Evolutionary conservation across 92 coral and sea anemone species (phyloP), one percentile per base, ranked within the genome.

Genomic region (Chrysogorgia sp.): DNA sequence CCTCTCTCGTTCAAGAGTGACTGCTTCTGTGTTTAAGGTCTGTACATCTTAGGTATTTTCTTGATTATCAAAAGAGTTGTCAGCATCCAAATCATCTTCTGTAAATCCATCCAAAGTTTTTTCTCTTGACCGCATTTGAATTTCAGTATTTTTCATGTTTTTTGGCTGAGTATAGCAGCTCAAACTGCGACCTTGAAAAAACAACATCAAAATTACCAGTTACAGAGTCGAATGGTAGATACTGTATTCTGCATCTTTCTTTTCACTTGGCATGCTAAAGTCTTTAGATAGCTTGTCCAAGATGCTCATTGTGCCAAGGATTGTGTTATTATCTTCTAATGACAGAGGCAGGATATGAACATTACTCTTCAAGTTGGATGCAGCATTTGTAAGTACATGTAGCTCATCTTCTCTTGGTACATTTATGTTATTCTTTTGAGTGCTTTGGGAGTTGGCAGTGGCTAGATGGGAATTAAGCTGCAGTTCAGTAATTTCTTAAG

Each of bases 181-280:
- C 62, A 48, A 75, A 75, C 62, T 83, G 83, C 3, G 77, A 34
- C 55, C 87, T 49, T 13, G 72, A 76, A 49, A 83, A 75, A 28
- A 75, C 45, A 10, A 83, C 35, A 34, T 83, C 77, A 76, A 76
- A 83, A 17, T 50, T 76, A 17, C 65, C 83, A 7, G 67, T 32
- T 59, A 83, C 49, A 33, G 68, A 34, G 26, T 83, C 82, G 40
- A 83, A 83, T 65, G 83, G 87, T 15, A 83, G 47, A n/a, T n/a
- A n/a, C n/a, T n/a, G 26, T 76, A 83, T 50, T 83, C 83, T 63
- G 71, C 34, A 35, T 63, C 71, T 19, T 65, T 65, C 10, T 65
- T 65, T 29, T 67, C 84, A 49, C 52, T 33, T 34, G 77, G 83
- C n/a, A 79, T 26, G 23, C 33, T 8, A 49, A 79, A 79, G 7